Evolutionary conservation across 2,113 vertebrate genomes (phyloP), one percentile per base, ranked within the genome.

Genomic region (Petrocephalus zakoni): DNA sequence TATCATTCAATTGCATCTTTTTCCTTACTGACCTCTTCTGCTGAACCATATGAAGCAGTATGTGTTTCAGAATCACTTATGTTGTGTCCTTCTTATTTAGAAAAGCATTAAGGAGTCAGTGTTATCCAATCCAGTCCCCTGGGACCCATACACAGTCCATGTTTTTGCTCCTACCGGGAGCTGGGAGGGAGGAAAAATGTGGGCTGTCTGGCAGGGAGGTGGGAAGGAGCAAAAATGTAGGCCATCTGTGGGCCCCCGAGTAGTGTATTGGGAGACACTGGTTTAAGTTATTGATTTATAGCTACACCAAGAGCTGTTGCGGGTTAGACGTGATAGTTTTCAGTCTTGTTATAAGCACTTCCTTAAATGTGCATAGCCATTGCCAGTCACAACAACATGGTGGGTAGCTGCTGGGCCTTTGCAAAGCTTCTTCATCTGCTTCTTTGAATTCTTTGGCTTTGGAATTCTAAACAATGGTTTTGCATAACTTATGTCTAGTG

Each of bases 281-380:
- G 72, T 46, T 88, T 61, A 55, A 58, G 42, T 84, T 88, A 46
- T 78, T 47, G 52, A 88, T 88, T 61, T 34, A 84, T 47, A 61
- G 56, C 52, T 88, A 46, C 53, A 58, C 34, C 37, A 22, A 61
- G 75, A 58, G 10, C 53, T 88, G 78, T 37, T 83, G 21, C 10
- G 29, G 75, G 46, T 83, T 83, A 46, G 52, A 75, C 34, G 37
- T 51, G 61, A 83, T 56, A 34, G 75, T 56, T 25, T 61, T 64
- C 87, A 75, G 34, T 58, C 87, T 58, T 49, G 4, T 46, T 82
- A 6, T 84, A 22, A 58, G 13, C 2, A 58, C 22, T 46, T 52
- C 53, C 53, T 29, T 21, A 29, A 83, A 52, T 88, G 75, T 55
- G 37, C 75, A 22, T 42, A 42, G 6, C 15, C 5, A 17, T 29